Evolutionary conservation across 2,797 vertebrate species (phyloP).

Genomic region (Apogon talboti): DNA sequence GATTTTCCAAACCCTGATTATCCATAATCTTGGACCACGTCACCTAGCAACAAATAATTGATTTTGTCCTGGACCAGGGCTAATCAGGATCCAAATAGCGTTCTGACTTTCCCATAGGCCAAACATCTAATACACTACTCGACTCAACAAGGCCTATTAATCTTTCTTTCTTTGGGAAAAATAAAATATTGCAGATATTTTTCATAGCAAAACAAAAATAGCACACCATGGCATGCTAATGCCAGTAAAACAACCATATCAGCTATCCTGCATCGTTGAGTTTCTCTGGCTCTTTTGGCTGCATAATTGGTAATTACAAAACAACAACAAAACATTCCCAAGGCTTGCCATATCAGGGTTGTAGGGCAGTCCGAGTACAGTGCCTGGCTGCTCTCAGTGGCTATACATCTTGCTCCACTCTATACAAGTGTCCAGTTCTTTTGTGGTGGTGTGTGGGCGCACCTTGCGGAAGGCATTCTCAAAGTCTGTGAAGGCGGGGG

Average conservation of each 20-base stretch:
- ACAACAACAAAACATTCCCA: conserved; percentile 69
- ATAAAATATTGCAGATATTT: conserved; percentile 80
- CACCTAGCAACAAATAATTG: conserved; percentile 78
- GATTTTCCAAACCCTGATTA: conserved; percentile 81
- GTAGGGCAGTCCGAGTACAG: conserved; percentile 71
- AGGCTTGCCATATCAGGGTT: conserved; percentile 64
- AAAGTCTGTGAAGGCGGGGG: conserved; percentile 91
- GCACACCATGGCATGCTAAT: conserved; percentile 79
- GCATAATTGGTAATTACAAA: conserved; percentile 80
- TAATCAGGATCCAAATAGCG: conserved; percentile 80
- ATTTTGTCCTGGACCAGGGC: conserved; percentile 81
- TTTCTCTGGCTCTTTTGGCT: conserved; percentile 80
- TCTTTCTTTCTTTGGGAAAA: conserved; percentile 83
- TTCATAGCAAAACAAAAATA: conserved; percentile 74
- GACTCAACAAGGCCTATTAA: conserved; percentile 71
- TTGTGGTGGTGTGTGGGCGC: conserved; percentile 87
- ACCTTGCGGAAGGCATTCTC: conserved; percentile 95
- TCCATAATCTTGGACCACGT: conserved; percentile 81
- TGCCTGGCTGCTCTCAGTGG: conserved; percentile 86
- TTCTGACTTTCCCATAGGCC: conserved; percentile 73
- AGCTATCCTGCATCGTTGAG: conserved; percentile 61
- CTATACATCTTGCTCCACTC: conserved; percentile 97
- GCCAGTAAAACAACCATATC: conserved; percentile 72
- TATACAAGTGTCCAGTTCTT: conserved; percentile 93
- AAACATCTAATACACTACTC: conserved; percentile 66